Base-by-base conservation (phyloP, 35 echinoderm and acorn worm species). In the Lytechinus variegatus region DNA sequence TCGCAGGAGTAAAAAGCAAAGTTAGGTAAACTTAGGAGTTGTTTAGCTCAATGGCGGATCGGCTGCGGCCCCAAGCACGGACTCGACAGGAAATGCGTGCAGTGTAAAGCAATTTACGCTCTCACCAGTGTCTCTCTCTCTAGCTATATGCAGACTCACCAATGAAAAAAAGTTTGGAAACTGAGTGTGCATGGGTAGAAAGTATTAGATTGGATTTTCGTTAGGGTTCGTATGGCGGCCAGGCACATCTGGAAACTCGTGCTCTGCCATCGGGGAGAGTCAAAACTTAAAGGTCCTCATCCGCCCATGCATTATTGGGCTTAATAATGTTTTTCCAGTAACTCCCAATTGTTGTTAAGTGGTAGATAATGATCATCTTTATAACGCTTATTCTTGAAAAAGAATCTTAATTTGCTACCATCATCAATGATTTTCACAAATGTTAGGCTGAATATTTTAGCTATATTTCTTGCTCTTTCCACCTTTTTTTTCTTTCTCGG, bases 21-120 rank as follows among this genome's bases (percentile, higher is more conserved):
- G 88, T 90, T 90, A 52, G 0, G 29, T 12, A 4, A 3, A 90
- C 27, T 90, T 90, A 12, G 88, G 29, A 90, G 88, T 44, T 52
- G 7, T 52, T 44, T 44, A 44, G 13, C 88, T 90, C 88, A 52
- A 90, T 90, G 88, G 88, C 88, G 88, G 88, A 90, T 90, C 88
- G 24, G 44, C 87, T 10, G 88, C 88, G 28, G 88, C 88, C 88
- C 88, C 88, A 90, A 90, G 88, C 88, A 52, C 88, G 88, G 11
- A 54, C 88, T 10, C 33, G 88, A 90, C 88, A 90, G 88, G 88
- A 90, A 90, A 90, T 90, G 88, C 88, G 88, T 90, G 28, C 88
- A 90, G 88, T 90, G 88, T 54, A 90, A 90, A 90, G 88, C 88
- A 90, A 90, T 90, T 90, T 90, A 54, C 88, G 88, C 88, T 90